Base-by-base conservation (phyloP, 2,888 invertebrate genomes). In the Drosophila phalerata region DNA sequence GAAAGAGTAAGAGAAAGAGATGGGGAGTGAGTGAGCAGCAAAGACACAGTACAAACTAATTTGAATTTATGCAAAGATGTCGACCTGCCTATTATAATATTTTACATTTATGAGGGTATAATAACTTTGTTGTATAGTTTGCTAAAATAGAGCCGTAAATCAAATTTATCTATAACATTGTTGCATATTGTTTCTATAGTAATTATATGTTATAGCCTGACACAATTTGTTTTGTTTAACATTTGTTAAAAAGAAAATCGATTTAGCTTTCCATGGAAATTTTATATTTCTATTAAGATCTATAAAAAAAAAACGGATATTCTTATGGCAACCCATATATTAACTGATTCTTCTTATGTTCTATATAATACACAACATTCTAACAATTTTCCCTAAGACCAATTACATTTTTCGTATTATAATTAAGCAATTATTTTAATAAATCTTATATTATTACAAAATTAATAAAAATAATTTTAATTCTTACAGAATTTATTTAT, bases 61-160 rank as follows among this genome's bases (percentile, higher is more conserved):
- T 88, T 85, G 67, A 88, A 89, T 82, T 88, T 85, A 89, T 89
- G 78, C 73, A 70, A 63, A 58, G 57, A 61, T 73, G 73, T 67
- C 65, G 47, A 57, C 43, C 42, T 64, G 48, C 48, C 47, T 22
- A 43, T 17, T 60, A 65, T 32, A 79, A 58, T 51, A 42, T 30
- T 45, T 53, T 11, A 40, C 10, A 2, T 57, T 13, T 28, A 1
- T 8, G 5, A 15, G 52, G 34, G 66, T 43, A 49, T 19, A 42
- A 43, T 8, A 28, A 49, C 64, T 73, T 48, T 51, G 53, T 25
- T 13, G 34, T 37, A 17, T 11, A n/a, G 9, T 57, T 57, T 47
- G 57, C 25, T 34, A 32, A 22, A 56, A 43, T 22, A 1, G 0
- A 17, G 13, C 10, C 30, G 19, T 56, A 56, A 43, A 43, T 56